Evolutionary conservation across 2,888 invertebrate species (phyloP).

Genomic region (Antheraea yamamai): DNA sequence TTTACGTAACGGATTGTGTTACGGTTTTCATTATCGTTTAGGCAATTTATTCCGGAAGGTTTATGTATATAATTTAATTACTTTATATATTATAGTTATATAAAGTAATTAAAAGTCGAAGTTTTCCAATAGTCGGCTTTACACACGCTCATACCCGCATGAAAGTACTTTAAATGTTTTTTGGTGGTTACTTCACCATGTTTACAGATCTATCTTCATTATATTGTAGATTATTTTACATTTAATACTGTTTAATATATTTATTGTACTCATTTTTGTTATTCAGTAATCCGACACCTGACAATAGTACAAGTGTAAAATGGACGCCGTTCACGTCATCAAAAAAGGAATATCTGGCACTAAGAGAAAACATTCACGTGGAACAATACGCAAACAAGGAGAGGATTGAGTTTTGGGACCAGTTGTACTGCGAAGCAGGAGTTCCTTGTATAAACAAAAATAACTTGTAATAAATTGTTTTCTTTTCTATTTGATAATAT

Average conservation of each 20-base stretch:
- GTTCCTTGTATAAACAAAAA: constrained; percentile 31
- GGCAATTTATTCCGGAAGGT: no score
- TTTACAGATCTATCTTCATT: no score
- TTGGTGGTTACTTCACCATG: no score
- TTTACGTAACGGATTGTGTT: no score
- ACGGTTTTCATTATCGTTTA: no score
- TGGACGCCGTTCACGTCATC: constrained; percentile 52
- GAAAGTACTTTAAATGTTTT: no score
- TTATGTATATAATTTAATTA: no score
- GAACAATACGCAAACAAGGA: constrained; percentile 48
- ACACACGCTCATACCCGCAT: no score
- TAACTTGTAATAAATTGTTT: constrained; percentile 11
- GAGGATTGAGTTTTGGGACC: constrained; percentile 56
- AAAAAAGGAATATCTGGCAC: constrained; percentile 49
- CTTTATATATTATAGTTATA: no score
- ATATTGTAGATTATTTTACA: no score
- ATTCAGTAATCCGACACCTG: constrained; percentile 62
- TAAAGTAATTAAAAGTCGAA: no score
- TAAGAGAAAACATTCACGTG: constrained; percentile 50
- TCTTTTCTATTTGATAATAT: background rate
- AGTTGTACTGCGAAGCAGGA: constrained; percentile 49
- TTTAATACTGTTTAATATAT: background rate
- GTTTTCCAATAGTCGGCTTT: no score
- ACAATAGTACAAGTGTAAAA: constrained; percentile 43
- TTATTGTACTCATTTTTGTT: constrained; percentile 7